A percentile compares a stretch with the other conserved stretches of the same genome.
Conservation (phyloP, 92 coral and sea anemone species). For the Porites cylindrica region DNA sequence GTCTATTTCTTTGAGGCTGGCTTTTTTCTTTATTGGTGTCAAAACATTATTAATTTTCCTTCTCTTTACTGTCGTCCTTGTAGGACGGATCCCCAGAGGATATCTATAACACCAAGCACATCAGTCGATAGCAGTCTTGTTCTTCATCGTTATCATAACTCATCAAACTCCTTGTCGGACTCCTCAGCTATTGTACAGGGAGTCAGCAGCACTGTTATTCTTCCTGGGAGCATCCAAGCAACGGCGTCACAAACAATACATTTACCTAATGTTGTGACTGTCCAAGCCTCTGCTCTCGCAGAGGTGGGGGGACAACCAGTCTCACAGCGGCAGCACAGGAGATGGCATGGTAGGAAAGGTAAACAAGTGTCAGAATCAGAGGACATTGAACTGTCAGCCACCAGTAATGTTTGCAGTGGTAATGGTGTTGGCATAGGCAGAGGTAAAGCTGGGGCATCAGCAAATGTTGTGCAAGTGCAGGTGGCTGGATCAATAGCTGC, state of each 20-base stretch:
- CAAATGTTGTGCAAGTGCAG: conserved; percentile 59
- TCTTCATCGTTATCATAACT: conserved; percentile 62
- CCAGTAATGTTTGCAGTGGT: conserved; percentile 42
- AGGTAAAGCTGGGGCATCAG: conserved; percentile 46
- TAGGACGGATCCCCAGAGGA: conserved; percentile 70
- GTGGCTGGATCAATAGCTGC: conserved; percentile 44
- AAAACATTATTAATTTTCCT: too few species aligned
- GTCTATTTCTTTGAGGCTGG: too few species aligned
- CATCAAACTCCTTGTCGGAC: conserved; percentile 71
- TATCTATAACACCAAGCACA: conserved; percentile 75
- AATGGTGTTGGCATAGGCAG: conserved; percentile 23
- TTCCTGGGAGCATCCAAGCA: conserved; percentile 85
- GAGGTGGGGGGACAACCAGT: conserved; percentile 56
- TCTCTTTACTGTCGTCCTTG: background rate
- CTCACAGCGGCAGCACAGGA: conserved; percentile 33
- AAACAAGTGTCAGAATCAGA: conserved; percentile 15
- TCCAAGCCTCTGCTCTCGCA: conserved; percentile 87
- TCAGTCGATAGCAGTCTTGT: conserved; percentile 57
- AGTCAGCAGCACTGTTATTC: conserved; percentile 68
- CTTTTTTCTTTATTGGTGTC: too few species aligned
- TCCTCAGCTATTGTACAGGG: conserved; percentile 59
- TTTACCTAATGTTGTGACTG: conserved; percentile 81
- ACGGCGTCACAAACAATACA: conserved; percentile 81
- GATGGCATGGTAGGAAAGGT: conserved; percentile 18
- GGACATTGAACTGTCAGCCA: conserved; percentile 55